A percentile compares a stretch with the other conserved stretches of the same genome.
Evolutionary conservation across 2,797 vertebrate genomes (phyloP).

Genomic region (Setipinna tenuifilis): DNA sequence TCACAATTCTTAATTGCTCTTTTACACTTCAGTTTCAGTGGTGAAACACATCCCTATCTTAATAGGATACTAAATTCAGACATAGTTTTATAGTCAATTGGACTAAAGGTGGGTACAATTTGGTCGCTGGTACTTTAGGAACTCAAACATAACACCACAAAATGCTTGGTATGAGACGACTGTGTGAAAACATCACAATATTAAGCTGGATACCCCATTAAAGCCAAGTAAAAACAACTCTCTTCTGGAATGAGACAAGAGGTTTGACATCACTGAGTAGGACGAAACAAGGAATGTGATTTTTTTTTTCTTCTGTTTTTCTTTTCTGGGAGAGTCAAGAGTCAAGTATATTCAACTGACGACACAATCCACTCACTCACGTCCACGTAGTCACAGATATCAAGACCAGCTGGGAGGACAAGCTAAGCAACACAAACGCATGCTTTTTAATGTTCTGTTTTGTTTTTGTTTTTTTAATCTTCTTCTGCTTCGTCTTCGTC

Average conservation of each 20-base stretch:
- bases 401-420: conserved; percentile 56
- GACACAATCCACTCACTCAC: conserved; percentile 59
- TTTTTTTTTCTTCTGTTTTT: conserved; percentile 34
- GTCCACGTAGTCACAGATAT: conserved; percentile 59
- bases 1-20: conserved; percentile 17
- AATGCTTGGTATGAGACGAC: conserved; percentile 54
- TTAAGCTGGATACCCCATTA: conserved; percentile 53
- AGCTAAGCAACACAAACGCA: conserved; percentile 55
- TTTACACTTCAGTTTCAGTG: not conserved
- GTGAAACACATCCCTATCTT: not conserved
- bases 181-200: conserved; percentile 62
- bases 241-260: conserved; percentile 39
- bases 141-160: conserved; percentile 60
- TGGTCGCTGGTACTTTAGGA: conserved; percentile 57
- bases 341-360: conserved; percentile 53
- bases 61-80: conserved; percentile 9
- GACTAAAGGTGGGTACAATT: not conserved
- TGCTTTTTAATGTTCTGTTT: conserved; percentile 50
- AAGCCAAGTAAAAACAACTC: conserved; percentile 40
- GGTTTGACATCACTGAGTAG: conserved; percentile 55
- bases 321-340: conserved; percentile 49
- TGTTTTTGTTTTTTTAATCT: not conserved
- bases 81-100: conserved; percentile 39
- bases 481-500: conserved; percentile 14
- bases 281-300: conserved; percentile 55